Evolutionary conservation across 2,113 vertebrate species (phyloP), one percentile per base, ranked within the genome.

Genomic region (Taurulus bubalis): DNA sequence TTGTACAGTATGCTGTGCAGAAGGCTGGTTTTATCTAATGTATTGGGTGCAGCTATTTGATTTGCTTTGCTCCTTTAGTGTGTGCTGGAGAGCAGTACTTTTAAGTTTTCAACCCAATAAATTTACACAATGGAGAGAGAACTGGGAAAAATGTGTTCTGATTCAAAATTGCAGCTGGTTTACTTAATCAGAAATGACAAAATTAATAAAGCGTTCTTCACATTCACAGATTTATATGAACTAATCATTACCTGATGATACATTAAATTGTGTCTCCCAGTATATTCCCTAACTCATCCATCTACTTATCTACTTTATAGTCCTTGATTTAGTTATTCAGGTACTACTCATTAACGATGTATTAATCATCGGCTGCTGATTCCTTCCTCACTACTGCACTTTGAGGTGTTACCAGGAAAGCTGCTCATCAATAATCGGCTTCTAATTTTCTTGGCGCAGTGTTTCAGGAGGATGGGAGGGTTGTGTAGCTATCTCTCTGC

Each of bases 371-470:
- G 45, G 64, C 15, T 67, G n/a, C 40, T 18, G 63, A 42, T 65
- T 40, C 40, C 14, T 40, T 26, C 7, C n/a, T 47, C 2, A 11
- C 26, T 12, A 6, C 40, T 28, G 3, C 20, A 34, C n/a, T 69
- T 30, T 53, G 4, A 53, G 30, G 30, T 36, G 47, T 34, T 53
- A 53, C 30, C 67, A 24, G 67, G 28, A 79, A 71, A 67, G 60
- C 34, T 28, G 42, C 79, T 87, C 87, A 84, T 92, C 75, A 91
- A 82, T 90, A 87, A 89, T 81, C 71, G 75, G 49, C 45, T 38
- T 67, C 73, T 83, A 79, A 87, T 91, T 85, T 90, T 68, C 71
- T 74, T 7, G 18, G 34, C 83, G 71, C 58, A 6, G 11, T 32
- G 42, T 70, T 88, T 71, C 71, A 80, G 73, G 56, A 71, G 70